Base-by-base conservation (phyloP, 2,888 invertebrate species). In the Melikaiella ostensackeni region DNA sequence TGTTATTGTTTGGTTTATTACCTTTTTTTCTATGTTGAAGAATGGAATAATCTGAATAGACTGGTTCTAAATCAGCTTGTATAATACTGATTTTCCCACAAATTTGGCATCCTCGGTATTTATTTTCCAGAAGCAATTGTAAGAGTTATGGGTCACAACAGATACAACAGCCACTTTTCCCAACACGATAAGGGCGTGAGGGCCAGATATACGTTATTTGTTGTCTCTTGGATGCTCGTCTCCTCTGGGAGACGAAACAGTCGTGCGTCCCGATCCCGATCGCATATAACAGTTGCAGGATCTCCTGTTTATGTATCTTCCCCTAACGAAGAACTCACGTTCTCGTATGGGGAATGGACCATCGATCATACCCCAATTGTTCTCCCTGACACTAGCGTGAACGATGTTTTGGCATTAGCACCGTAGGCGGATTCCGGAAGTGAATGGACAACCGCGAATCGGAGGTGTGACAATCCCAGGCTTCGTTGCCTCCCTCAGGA, bases 341-440 rank as follows among this genome's bases (percentile, higher is more conserved):
- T 38, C 64, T 27, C 8, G 27, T 70, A 42, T n/a, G 46, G 30
- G 70, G 70, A 30, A 24, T 46, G 74, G 38, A 63, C 62, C 66
- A 82, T 82, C 80, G 50, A 82, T 82, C 82, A 82, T 77, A 33
- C 50, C 42, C 35, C 70, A 50, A 74, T 78, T 79, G 59, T 80
- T 33, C 75, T 27, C 21, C 55, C 21, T 63, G 77, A 77, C 77
- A 63, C 73, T 63, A 55, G 74, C 73, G 77, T 80, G 77, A 78
- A 82, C 74, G 79, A 75, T 82, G 80, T 82, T 82, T 80, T 82
- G 81, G 81, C 81, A 81, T 46, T 55, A 59, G 77, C 75, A 24
- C 74, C 75, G 78, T 75, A 75, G 77, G 46, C 75, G 38, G 70
- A 62, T 79, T 79, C 76, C 80, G 78, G 77, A 79, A 75, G 38